These are phyloP conservation scores for Menura novaehollandiae DNA, from an alignment of 2,113 vertebrate genomes.

Conservation along the genomic window DNA sequence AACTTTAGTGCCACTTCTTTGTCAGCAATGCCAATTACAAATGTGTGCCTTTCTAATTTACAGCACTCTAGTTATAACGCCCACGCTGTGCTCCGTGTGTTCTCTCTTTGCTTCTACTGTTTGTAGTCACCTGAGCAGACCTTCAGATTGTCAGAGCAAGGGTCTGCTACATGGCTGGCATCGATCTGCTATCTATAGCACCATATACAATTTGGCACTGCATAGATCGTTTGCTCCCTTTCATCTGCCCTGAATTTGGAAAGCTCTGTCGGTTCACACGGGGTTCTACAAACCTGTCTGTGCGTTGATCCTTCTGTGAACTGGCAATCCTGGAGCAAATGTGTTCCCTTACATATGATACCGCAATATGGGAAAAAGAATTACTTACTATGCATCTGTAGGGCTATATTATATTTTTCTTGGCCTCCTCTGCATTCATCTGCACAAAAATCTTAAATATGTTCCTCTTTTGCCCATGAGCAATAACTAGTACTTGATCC, in stretches of 20 bases:
- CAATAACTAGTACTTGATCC: conserved; percentile 4
- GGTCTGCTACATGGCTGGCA: conserved; percentile 47
- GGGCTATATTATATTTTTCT: conserved; percentile 59
- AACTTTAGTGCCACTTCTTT: conserved; percentile 75
- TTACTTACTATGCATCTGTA: conserved; percentile 62
- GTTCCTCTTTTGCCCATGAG: conserved; percentile 36
- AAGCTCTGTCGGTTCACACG: conserved; percentile 40
- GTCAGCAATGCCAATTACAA: conserved; percentile 75
- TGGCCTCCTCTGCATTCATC: conserved; percentile 38
- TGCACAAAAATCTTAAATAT: conserved; percentile 61
- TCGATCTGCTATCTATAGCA: conserved; percentile 48
- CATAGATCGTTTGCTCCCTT: conserved; percentile 19
- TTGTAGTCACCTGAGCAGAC: conserved; percentile 57
- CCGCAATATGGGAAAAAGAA: conserved; percentile 57
- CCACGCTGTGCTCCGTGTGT: conserved; percentile 64
- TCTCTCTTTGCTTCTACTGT: conserved; percentile 59
- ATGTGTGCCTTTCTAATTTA: conserved; percentile 73
- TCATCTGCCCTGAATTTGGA: conserved; percentile 55
- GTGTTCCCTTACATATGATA: conserved; percentile 63
- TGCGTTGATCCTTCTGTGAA: conserved; percentile 64
- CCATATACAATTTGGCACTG: conserved; percentile 32
- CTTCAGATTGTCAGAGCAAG: conserved; percentile 45
- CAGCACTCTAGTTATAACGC: conserved; percentile 64
- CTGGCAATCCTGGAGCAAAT: conserved; percentile 63
- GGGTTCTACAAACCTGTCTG: conserved; percentile 61